Base-by-base conservation (phyloP, 2,113 vertebrate genomes). In the Aythya baeri region DNA sequence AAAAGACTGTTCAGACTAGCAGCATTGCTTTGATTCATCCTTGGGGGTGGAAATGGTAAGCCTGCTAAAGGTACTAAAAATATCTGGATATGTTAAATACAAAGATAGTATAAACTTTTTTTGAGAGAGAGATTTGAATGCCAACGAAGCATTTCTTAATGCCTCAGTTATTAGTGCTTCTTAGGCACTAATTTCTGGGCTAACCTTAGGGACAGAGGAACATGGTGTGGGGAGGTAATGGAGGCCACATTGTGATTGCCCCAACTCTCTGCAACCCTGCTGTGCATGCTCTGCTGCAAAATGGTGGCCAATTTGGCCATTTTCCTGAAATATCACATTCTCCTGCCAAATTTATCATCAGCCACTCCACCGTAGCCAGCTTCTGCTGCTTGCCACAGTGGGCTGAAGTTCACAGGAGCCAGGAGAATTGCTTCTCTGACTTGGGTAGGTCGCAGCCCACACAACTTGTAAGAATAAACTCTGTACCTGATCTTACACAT, bases 381-480 rank as follows among this genome's bases (percentile, higher is more conserved):
- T 88, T 86, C 61, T 83, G 14, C 34, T 91, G 27, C 32, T 14
- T 61, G 21, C 46, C 46, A 49, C 52, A 82, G 46, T 70, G 16
- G 50, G 23, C 23, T 26, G 31, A 83, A 41, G 26, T 34, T 77
- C 38, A n/a, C 0, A 7, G 49, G 16, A 86, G 36, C 41, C 80
- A 66, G 16, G 50, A 23, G 9, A 31, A 8, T 38, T 34, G 34
- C 55, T 79, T 50, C 41, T 92, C 50, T 66, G 17, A 31, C 36
- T 83, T 77, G 3, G 13, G 20, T 4, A 66, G 15, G 44, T 36
- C 83, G 59, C 65, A 50, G 41, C 23, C 26, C 55, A 77, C 17
- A 50, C 21, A 66, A 74, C 12, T 12, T n/a, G 2, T 59, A 88
- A 90, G 29, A 89, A 70, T 89, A 89, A 87, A 89, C 89, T 80